Evolutionary conservation across 1,140 invertebrate genomes (phyloP).

Genomic region (Drosophila nebulosa): DNA sequence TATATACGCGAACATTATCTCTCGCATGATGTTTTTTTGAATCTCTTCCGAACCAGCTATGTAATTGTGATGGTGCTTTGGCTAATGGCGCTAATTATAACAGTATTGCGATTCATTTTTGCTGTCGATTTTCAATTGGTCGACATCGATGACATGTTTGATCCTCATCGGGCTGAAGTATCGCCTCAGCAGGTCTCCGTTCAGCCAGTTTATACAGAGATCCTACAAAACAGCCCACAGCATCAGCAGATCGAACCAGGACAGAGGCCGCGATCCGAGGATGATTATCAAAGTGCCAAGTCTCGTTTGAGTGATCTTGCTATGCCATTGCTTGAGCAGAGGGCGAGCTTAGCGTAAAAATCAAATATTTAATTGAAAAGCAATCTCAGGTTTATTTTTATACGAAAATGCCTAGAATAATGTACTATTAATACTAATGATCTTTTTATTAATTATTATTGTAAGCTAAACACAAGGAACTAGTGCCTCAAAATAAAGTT

Average conservation of each 20-base stretch:
- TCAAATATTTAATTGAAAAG: background rate
- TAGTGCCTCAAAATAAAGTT: conserved; percentile 57
- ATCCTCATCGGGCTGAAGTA: conserved; percentile 11
- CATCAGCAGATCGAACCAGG: conserved; percentile 13
- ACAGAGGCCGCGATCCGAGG: conserved; percentile 58
- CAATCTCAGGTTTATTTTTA: conserved; percentile 75
- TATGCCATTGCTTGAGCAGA: conserved; percentile 54
- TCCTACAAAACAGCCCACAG: conserved; percentile 46
- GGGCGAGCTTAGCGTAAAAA: conserved; percentile 36
- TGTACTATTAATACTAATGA: conserved; percentile 15
- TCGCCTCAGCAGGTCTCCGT: conserved; percentile 8
- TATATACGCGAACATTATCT: conserved; percentile 57
- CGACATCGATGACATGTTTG: conserved; percentile 69
- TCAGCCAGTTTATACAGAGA: conserved; percentile 46
- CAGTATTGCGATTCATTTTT: conserved; percentile 65
- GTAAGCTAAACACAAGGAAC: conserved; percentile 41
- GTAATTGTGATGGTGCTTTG: conserved; percentile 62
- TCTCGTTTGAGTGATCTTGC: conserved; percentile 67
- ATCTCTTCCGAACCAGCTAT: conserved; percentile 64
- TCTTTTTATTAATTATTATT: conserved; percentile 28
- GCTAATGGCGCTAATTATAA: conserved; percentile 61
- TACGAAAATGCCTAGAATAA: conserved; percentile 28
- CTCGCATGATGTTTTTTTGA: conserved; percentile 56
- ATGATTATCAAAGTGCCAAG: conserved; percentile 75
- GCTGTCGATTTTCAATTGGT: conserved; percentile 77